Conservation (phyloP, 2,797 vertebrate genomes). For the Cercopithecus mitis region DNA sequence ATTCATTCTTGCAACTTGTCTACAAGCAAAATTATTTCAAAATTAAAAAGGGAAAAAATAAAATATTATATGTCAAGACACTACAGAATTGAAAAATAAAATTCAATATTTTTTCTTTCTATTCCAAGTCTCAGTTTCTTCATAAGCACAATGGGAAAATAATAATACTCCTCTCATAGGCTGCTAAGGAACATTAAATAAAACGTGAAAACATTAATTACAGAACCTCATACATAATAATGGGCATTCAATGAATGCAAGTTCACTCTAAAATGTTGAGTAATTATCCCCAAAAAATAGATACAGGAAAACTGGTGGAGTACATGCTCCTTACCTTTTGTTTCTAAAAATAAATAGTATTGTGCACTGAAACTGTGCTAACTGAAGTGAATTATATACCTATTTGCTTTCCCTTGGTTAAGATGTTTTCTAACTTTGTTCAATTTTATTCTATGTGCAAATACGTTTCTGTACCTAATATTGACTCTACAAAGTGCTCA, state of each 20-base stretch:
- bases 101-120: neutral
- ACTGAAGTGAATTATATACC: neutral
- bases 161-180: fast-evolving
- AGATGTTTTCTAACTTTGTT: neutral
- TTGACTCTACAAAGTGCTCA: neutral
- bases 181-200: neutral
- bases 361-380: neutral
- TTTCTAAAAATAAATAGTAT: neutral
- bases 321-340: neutral
- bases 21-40: neutral
- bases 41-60: neutral
- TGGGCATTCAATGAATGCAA: neutral
- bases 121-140: neutral
- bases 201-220: neutral
- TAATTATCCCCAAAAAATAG: neutral
- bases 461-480: neutral
- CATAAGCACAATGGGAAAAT: neutral
- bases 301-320: neutral
- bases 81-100: neutral
- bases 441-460: neutral
- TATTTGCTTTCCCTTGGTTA: neutral
- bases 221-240: neutral
- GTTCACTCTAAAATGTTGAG: too few species aligned
- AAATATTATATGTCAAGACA: neutral
- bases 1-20: neutral